These are phyloP conservation scores for Vimba vimba DNA, from an alignment of 2,113 vertebrate genomes.

Conservation along the genomic window DNA sequence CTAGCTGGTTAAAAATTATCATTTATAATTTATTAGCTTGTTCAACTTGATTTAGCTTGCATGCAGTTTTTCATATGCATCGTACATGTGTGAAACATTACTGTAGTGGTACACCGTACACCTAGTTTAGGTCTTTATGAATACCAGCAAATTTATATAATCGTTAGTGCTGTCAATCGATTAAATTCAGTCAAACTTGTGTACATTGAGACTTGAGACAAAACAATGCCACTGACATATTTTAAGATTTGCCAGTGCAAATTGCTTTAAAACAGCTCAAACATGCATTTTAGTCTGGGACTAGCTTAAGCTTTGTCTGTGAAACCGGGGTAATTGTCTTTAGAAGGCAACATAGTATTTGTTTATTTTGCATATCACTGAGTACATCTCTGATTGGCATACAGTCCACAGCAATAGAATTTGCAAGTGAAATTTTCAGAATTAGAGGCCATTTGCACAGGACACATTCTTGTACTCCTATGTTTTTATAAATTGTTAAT, in stretches of 20 bases:
- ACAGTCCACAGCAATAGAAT: neutral
- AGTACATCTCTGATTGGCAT: neutral
- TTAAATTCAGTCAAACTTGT: neutral
- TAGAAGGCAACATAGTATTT: neutral
- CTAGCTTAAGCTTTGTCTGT: too few species aligned
- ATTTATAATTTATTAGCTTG: neutral
- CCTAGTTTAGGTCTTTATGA: neutral
- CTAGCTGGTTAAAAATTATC: neutral
- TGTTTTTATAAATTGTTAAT: neutral
- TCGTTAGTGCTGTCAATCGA: neutral
- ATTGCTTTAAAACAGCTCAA: too few species aligned
- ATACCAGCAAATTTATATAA: neutral
- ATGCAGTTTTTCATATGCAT: neutral
- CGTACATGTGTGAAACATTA: neutral
- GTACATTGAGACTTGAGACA: too few species aligned
- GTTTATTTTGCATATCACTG: neutral
- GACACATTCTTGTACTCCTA: neutral
- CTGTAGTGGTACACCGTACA: neutral
- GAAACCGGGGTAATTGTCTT: too few species aligned
- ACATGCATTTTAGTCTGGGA: too few species aligned
- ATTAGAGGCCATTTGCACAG: neutral
- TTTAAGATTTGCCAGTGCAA: too few species aligned
- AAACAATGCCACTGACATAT: too few species aligned
- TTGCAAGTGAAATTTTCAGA: neutral
- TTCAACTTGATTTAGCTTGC: neutral